A percentile compares a stretch with the other conserved stretches of the same genome.
Evolutionary conservation across 2,113 vertebrate species (phyloP).

Genomic region (Chloebia gouldiae): DNA sequence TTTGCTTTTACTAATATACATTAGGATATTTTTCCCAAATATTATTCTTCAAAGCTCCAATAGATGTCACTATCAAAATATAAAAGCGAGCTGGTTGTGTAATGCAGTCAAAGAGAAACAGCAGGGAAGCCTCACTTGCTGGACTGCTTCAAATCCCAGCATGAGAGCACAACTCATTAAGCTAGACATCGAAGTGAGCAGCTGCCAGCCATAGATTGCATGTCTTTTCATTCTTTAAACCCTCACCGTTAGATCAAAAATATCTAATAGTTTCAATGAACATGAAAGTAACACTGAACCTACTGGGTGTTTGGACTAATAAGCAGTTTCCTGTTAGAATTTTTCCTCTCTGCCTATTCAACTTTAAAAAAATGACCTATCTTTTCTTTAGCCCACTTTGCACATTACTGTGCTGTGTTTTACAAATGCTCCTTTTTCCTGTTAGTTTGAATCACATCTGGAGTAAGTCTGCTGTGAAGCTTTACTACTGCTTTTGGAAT

Average conservation of each 20-base stretch:
- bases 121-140: slow-evolving; percentile 2
- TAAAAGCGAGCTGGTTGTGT: slow-evolving; percentile 56
- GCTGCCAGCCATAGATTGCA: neutral
- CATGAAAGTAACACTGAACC: neutral
- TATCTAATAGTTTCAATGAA: neutral
- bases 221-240: neutral
- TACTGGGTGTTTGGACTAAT: neutral
- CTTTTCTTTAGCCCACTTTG: neutral
- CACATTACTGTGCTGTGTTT: neutral
- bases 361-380: neutral
- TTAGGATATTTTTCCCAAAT: neutral
- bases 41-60: slow-evolving; percentile 71
- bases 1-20: neutral
- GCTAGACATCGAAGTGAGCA: neutral
- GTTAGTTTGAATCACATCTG: neutral
- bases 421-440: neutral
- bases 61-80: slow-evolving; percentile 81
- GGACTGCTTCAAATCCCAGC: neutral
- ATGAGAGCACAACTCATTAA: slow-evolving; percentile 19
- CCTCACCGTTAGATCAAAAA: neutral
- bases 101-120: slow-evolving; percentile 7
- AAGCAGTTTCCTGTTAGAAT: neutral
- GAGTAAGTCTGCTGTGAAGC: neutral
- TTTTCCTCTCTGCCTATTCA: neutral
- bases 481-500: slow-evolving; percentile 17